Percentiles rank a stretch among this genome's conserved stretches.
Evolutionary conservation across 2,888 invertebrate species (phyloP).

Genomic region (Teleogryllus oceanicus): DNA sequence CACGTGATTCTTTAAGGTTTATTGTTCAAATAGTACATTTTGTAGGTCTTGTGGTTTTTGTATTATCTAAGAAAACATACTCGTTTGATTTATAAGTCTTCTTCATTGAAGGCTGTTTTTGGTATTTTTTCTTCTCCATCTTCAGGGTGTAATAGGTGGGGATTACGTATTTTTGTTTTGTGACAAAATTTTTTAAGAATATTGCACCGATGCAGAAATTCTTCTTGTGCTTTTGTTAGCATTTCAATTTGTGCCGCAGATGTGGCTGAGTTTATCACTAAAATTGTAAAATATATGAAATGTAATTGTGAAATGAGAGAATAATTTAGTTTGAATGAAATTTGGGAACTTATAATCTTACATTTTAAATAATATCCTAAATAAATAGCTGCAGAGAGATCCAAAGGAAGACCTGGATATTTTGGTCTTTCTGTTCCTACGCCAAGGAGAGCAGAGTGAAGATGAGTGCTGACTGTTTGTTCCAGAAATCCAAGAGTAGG

Average conservation of each 20-base stretch:
- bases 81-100: no score
- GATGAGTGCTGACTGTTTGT: not conserved
- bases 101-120: no score
- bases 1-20: no score
- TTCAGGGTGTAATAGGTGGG: not conserved
- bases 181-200: not conserved
- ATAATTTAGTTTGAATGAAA: not conserved
- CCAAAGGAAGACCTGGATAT: not conserved
- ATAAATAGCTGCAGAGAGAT: not conserved
- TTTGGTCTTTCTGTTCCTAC: not conserved
- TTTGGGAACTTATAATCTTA: not conserved
- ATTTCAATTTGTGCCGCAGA: not conserved
- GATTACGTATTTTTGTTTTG: not conserved
- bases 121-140: not conserved
- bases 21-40: no score
- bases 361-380: not conserved
- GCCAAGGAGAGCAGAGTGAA: not conserved
- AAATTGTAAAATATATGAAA: not conserved
- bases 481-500: constrained; percentile 6
- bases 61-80: no score
- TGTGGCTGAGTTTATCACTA: not conserved
- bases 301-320: not conserved
- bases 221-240: not conserved
- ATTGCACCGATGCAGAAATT: not conserved
- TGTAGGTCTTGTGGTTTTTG: no score